Evolutionary conservation across 2,113 vertebrate genomes (phyloP), one percentile per base, ranked within the genome.

Genomic region (Gavialis gangeticus): DNA sequence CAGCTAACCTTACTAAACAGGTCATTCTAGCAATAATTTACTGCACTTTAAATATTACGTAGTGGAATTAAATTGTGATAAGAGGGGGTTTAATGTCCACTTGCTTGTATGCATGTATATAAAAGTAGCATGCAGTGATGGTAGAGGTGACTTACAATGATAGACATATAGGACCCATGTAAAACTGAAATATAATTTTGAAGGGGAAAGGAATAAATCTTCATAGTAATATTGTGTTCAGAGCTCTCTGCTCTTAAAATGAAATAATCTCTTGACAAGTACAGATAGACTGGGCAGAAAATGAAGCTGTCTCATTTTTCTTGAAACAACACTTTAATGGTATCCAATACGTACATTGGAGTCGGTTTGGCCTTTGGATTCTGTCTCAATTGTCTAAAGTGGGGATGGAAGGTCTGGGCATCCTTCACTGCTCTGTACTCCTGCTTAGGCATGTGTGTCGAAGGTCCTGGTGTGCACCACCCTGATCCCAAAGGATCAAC

Each of bases 151-250:
- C 57, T 5, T 1, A 4, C 7, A 12, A 56, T 25, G 2, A 0
- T 2, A 11, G 16, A 28, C 28, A 22, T 46, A 46, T 59, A 3
- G 83, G 34, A 55, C 24, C 2, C 2, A 1, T 2, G 4, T 3
- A 75, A 21, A 2, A 16, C 2, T 1, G 6, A 1, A 10, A 30
- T 0, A 0, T 4, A 3, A 28, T 18, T 19, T 1, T 2, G 0
- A 2, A 3, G 54, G 46, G n/a, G 34, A 34, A 27, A 34, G 24
- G 56, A 75, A 16, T 2, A 6, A 0, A 3, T 10, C 19, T 15
- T 14, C 63, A 2, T 3, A 12, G 27, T 56, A 77, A 57, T n/a
- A 69, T 15, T 22, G 37, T 3, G 12, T 9, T 18, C 15, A 55
- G n/a, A 57, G 22, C 12, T 15, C 24, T 46, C 16, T 54, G n/a